Base-by-base conservation (phyloP, 1,140 invertebrate genomes). In the Pogonus chalceus region DNA sequence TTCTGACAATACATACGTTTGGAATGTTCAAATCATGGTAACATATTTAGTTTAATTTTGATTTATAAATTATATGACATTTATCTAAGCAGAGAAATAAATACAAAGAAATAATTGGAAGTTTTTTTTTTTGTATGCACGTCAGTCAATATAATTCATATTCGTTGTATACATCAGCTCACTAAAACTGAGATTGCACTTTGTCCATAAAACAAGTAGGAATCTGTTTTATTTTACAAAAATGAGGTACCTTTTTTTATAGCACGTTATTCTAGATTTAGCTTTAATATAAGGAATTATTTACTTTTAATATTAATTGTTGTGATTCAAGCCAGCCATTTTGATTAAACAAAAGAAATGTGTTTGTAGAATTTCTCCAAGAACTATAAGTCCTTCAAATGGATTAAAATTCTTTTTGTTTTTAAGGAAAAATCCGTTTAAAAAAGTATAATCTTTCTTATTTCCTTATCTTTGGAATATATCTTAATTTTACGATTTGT, bases 231-330 rank as follows among this genome's bases (percentile, higher is more conserved):
- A 37, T 53, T 47, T 18, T 24, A 47, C 23, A 9, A 43, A 43
- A 21, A 55, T 62, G 60, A 66, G 62, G 62, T 66, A 66, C 62
- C 61, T 64, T 61, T 63, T 59, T 22, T 59, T 64, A 66, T 66
- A 66, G 64, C 64, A 66, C 64, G 63, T 60, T 58, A 58, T 49
- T 49, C 20, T 16, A 20, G 10, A 16, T 16, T n/a, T n/a, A n/a
- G n/a, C n/a, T n/a, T n/a, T n/a, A n/a, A n/a, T n/a, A n/a, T n/a
- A n/a, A n/a, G n/a, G n/a, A n/a, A n/a, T n/a, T n/a, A n/a, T n/a
- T n/a, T n/a, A n/a, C n/a, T n/a, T n/a, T n/a, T n/a, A n/a, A n/a
- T n/a, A n/a, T n/a, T n/a, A n/a, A n/a, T n/a, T n/a, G n/a, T n/a
- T n/a, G n/a, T n/a, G n/a, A n/a, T n/a, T n/a, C n/a, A 46, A 16